A percentile compares a stretch with the other conserved stretches of the same genome.
phyloP scores from a whole-genome alignment of 2,888 invertebrate genomes.

The Coecobrya sp. region DNA sequence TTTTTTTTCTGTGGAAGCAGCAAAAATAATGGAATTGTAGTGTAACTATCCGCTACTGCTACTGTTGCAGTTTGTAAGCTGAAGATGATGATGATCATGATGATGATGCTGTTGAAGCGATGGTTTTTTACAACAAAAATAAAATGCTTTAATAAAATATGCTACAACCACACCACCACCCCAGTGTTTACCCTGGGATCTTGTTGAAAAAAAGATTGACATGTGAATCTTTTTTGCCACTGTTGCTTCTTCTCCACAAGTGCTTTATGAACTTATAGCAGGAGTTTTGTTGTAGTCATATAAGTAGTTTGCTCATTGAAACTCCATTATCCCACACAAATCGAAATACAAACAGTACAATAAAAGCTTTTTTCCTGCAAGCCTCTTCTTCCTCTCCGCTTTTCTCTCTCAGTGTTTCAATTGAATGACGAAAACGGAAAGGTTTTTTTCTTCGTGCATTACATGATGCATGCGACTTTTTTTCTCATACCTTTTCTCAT shows the following conservation, averaged over 20 bases:
- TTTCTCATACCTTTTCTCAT: background rate
- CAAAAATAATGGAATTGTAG: background rate
- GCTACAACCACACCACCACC: background rate
- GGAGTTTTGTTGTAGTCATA: background rate
- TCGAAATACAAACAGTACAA: conserved; percentile 34
- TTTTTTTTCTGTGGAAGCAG: background rate
- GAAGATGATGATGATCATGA: background rate
- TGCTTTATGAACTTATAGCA: conserved; percentile 15
- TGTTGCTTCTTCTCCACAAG: conserved; percentile 17
- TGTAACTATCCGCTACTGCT: background rate
- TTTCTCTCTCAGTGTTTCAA: background rate
- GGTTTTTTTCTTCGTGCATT: background rate
- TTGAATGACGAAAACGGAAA: background rate
- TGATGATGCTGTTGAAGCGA: background rate
- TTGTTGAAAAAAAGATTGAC: conserved; percentile 13
- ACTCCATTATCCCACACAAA: conserved; percentile 38
- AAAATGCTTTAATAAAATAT: conserved; percentile 18
- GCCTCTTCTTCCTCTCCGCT: background rate
- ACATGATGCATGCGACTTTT: background rate
- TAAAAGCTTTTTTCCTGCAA: background rate
- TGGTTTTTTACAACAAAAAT: background rate
- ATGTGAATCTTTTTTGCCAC: conserved; percentile 16
- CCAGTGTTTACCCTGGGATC: background rate
- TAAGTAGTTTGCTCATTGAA: conserved; percentile 7
- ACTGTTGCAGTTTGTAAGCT: background rate